These are phyloP conservation scores for Andrena bucephala DNA, from an alignment of 2,888 invertebrate species.

Conservation along the genomic window DNA sequence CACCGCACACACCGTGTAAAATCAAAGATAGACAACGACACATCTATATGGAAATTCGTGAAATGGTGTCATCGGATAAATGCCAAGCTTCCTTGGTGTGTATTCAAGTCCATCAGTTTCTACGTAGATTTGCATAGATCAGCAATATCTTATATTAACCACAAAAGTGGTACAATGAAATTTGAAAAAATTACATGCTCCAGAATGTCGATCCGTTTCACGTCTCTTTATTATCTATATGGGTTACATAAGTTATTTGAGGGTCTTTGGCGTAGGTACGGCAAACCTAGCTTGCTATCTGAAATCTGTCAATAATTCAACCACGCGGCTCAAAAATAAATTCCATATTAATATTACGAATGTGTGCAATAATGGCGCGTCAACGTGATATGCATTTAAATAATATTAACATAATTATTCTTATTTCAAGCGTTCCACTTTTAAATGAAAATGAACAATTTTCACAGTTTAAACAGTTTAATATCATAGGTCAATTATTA, in stretches of 20 bases:
- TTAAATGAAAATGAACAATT: neutral
- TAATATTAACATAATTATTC: neutral
- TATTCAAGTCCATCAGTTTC: neutral
- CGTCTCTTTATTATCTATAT: neutral
- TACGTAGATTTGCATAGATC: neutral
- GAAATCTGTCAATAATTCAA: constrained; percentile 1
- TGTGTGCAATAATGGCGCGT: neutral
- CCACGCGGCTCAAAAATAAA: neutral
- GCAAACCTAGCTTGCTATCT: constrained; percentile 18
- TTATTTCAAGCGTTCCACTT: neutral
- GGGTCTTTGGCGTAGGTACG: neutral
- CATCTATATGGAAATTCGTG: neutral
- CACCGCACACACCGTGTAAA: neutral
- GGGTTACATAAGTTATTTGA: neutral
- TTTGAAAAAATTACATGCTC: neutral
- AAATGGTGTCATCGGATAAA: neutral
- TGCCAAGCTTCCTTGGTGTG: neutral
- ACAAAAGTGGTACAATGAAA: neutral
- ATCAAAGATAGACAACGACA: neutral
- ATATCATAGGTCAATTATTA: too few species aligned
- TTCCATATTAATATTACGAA: neutral
- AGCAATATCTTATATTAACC: neutral
- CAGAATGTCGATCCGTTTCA: neutral
- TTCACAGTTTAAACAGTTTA: too few species aligned
- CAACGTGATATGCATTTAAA: neutral